phyloP scores from a whole-genome alignment of 2,797 vertebrate genomes.

The Aeoliscus strigatus region DNA sequence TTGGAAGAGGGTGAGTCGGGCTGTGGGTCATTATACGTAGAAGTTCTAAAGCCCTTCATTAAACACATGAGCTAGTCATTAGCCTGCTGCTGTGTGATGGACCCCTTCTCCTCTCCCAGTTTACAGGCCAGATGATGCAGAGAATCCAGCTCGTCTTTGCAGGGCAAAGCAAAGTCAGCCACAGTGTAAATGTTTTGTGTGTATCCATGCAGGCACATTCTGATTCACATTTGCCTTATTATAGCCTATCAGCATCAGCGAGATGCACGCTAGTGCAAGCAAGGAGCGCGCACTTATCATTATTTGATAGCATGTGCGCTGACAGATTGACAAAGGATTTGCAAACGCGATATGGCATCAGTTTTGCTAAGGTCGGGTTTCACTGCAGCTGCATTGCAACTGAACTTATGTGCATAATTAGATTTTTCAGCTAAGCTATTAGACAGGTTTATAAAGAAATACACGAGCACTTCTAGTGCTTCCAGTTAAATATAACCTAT shows the following conservation, averaged over 20 bases:
- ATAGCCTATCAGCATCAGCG: constrained; percentile 90
- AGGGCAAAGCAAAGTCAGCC: constrained; percentile 84
- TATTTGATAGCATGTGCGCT: constrained; percentile 99
- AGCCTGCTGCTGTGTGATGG: constrained; percentile 64
- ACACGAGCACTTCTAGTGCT: constrained; percentile 79
- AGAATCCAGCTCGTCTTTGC: constrained; percentile 81
- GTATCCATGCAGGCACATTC: constrained; percentile 90
- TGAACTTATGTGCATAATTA: constrained; percentile 92
- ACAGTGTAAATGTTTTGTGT: constrained; percentile 92
- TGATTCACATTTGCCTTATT: constrained; percentile 94
- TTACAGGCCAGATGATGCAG: constrained; percentile 85
- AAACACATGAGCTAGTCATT: constrained; percentile 70
- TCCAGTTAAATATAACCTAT: constrained; percentile 72
- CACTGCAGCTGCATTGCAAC: constrained; percentile 83
- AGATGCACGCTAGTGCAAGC: constrained; percentile 82
- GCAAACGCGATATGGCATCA: constrained; percentile 90
- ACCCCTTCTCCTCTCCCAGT: constrained; percentile 50
- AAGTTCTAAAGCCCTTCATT: constrained; percentile 71
- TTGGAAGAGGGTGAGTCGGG: constrained; percentile 58
- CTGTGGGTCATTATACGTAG: constrained; percentile 67
- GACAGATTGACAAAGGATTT: constrained; percentile 97
- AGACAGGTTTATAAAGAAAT: constrained; percentile 85
- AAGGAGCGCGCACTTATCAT: constrained; percentile 89
- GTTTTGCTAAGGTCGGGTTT: constrained; percentile 86
- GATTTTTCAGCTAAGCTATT: constrained; percentile 87